Conservation (phyloP, 2,888 invertebrate species). For the Leptinotarsa peninsularis region DNA sequence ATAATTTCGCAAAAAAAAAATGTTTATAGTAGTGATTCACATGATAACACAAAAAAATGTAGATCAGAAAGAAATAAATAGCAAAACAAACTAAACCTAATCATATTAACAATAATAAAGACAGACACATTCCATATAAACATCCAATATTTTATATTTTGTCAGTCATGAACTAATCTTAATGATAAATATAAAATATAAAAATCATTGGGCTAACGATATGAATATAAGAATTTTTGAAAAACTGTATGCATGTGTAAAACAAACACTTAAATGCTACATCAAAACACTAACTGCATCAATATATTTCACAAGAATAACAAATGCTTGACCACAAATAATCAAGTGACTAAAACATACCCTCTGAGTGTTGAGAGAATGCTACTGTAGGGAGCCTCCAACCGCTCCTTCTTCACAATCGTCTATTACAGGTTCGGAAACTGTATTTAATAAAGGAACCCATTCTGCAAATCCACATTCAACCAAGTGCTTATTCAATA, state of each 20-base stretch:
- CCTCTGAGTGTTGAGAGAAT: slow-evolving; percentile 23
- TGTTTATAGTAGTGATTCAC: not conserved
- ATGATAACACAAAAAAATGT: not conserved
- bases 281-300: slow-evolving; percentile 42
- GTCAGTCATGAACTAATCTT: slow-evolving; percentile 43
- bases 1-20: not conserved
- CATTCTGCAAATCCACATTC: slow-evolving; percentile 86
- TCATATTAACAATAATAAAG: slow-evolving; percentile 10
- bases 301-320: slow-evolving; percentile 45
- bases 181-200: slow-evolving; percentile 43
- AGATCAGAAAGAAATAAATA: slow-evolving; percentile 8
- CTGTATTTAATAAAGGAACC: slow-evolving; percentile 63
- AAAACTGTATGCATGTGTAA: slow-evolving; percentile 38
- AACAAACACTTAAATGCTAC: slow-evolving; percentile 35
- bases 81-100: not conserved
- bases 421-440: slow-evolving; percentile 24
- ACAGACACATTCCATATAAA: not conserved
- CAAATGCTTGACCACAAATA: slow-evolving; percentile 51
- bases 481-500: slow-evolving; percentile 88
- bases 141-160: slow-evolving; percentile 34
- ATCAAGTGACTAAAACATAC: slow-evolving; percentile 54
- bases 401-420: slow-evolving; percentile 44
- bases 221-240: slow-evolving; percentile 42
- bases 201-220: slow-evolving; percentile 45
- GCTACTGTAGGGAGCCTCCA: slow-evolving; percentile 42